phyloP scores from a whole-genome alignment of 2,113 vertebrate genomes.

The Hepsetus odoe region DNA sequence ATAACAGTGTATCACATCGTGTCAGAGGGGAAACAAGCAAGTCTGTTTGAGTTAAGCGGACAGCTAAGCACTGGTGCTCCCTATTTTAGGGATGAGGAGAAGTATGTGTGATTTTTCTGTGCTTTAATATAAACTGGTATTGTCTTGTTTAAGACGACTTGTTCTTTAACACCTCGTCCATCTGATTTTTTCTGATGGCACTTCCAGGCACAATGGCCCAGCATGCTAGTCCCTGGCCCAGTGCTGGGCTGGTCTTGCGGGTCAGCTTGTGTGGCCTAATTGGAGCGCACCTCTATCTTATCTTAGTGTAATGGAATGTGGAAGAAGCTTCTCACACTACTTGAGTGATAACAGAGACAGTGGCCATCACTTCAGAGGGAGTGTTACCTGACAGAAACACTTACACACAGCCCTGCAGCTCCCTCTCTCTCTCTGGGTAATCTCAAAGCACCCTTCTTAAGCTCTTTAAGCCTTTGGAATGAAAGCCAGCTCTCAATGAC shows the following conservation, averaged over 20 bases:
- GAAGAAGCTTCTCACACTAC: conserved; percentile 40
- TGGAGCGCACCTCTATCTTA: conserved; percentile 23
- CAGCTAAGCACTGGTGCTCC: no score
- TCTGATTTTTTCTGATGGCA: not conserved
- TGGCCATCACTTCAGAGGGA: conserved; percentile 16
- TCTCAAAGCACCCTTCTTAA: conserved; percentile 35
- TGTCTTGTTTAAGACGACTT: not conserved
- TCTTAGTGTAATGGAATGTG: conserved; percentile 38
- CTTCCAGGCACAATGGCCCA: not conserved
- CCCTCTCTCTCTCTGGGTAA: conserved; percentile 34
- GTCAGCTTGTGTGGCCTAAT: conserved; percentile 23
- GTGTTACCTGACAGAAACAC: conserved; percentile 22
- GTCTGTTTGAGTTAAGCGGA: not conserved
- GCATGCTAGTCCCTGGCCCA: no score
- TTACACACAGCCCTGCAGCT: not conserved
- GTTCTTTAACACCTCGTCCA: not conserved
- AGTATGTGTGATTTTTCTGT: no score
- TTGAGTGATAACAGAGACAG: conserved; percentile 37
- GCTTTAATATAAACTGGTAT: no score
- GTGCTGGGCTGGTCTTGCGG: not conserved
- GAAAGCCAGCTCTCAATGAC: conserved; percentile 25
- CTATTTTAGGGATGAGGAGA: no score
- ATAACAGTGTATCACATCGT: not conserved
- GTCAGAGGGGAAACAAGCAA: not conserved
- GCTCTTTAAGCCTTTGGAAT: conserved; percentile 27